Evolutionary conservation across 2,888 invertebrate genomes (phyloP).

Genomic region (Drosophila infuscata): DNA sequence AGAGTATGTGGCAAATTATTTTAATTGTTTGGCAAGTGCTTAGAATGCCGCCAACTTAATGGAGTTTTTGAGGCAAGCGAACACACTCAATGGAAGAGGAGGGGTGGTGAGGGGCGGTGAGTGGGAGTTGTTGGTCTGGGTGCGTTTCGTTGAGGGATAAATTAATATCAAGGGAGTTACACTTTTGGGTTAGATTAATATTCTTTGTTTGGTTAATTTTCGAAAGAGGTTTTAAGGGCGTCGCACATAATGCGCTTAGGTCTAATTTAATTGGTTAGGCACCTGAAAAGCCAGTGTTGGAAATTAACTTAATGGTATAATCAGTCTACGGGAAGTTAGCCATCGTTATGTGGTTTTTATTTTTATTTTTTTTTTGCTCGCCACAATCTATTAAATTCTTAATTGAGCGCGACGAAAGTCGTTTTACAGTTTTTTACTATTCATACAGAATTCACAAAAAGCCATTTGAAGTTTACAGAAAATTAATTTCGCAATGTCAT

Average conservation of each 20-base stretch:
- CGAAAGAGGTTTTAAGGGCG: slow-evolving; percentile 63
- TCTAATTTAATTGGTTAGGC: slow-evolving; percentile 13
- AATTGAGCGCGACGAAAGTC: slow-evolving; percentile 57
- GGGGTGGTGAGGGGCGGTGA: not conserved
- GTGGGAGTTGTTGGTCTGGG: slow-evolving; percentile 30
- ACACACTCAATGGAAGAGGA: not conserved
- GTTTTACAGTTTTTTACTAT: slow-evolving; percentile 62
- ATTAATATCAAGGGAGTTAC: slow-evolving; percentile 72
- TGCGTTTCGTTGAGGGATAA: slow-evolving; percentile 55
- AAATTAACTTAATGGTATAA: not conserved
- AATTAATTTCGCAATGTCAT: slow-evolving; percentile 56
- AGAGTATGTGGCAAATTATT: slow-evolving; percentile 78
- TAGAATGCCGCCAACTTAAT: slow-evolving; percentile 74
- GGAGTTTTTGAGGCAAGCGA: slow-evolving; percentile 59
- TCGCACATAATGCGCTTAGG: slow-evolving; percentile 3
- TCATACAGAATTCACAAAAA: slow-evolving; percentile 48
- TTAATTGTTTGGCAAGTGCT: slow-evolving; percentile 80
- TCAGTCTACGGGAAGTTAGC: slow-evolving; percentile 1
- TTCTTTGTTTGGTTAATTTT: slow-evolving; percentile 73
- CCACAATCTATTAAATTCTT: slow-evolving; percentile 40
- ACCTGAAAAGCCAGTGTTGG: not conserved
- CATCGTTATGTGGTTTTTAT: not conserved
- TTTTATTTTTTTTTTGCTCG: not conserved
- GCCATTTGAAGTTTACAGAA: slow-evolving; percentile 57
- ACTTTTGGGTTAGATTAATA: slow-evolving; percentile 72